Evolutionary conservation across 1,140 invertebrate species (phyloP), one percentile per base, ranked within the genome.

Genomic region (Drosophila pallidifrons): DNA sequence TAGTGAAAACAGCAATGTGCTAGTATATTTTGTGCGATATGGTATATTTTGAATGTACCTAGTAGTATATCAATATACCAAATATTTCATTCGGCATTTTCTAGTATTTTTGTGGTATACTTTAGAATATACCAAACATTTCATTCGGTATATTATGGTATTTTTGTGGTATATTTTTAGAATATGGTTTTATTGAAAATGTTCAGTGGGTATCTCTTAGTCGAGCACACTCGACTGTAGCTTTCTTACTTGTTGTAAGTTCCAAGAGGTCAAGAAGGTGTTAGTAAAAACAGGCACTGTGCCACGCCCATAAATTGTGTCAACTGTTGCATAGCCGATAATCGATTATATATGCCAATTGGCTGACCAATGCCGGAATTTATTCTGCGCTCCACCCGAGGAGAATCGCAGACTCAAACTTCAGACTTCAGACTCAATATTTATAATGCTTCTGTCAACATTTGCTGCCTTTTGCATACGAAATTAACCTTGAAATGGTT

Each of bases 291-390:
- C 25, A 49, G 30, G 6, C 11, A 60, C n/a, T 25, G 11, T 10
- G 60, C 10, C 67, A 71, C 81, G 76, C 80, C 80, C 52, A 83
- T 72, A 83, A 82, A 72, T 83, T 79, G 82, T 82, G 76, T 82
- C 76, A 79, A 79, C 79, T 58, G 57, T 54, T 59, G 52, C 20
- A 25, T 28, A 54, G 51, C 11, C 8, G 16, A 11, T 55, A 54
- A 60, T 8, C 30, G 51, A 54, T 41, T 51, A 57, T 55, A 30
- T 75, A 58, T 82, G 74, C 60, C 69, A 60, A 69, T 25, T 57
- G 46, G 55, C 55, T 16, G 59, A 30, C 11, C 45, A 20, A 66
- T 77, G 57, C 67, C 61, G 63, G 41, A 20, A 65, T 47, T 74
- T 78, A 82, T 75, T 69, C 52, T 38, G 35, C 35, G 20, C 20